phyloP scores from a whole-genome alignment of 1,140 invertebrate species.

The Akabosia matsudoensis region DNA sequence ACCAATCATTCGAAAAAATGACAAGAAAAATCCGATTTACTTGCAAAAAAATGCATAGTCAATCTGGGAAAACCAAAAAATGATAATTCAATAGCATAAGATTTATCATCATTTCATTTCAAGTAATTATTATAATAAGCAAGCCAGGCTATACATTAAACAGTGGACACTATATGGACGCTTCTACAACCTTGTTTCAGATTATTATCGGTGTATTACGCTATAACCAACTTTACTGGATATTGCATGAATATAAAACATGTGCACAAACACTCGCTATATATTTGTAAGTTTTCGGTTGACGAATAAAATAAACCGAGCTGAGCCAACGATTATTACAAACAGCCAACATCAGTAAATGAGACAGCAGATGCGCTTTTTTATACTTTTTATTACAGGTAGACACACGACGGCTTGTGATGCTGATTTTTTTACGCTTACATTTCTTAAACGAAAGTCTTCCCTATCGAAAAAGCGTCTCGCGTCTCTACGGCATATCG shows the following conservation, averaged over 20 bases:
- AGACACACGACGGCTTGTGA: constrained; percentile 1
- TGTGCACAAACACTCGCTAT: too few species aligned
- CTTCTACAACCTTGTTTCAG: too few species aligned
- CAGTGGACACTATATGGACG: too few species aligned
- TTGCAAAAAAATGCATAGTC: too few species aligned
- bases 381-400: not conserved
- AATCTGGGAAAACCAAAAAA: not conserved
- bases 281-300: not conserved
- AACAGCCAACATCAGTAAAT: not conserved
- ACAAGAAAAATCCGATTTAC: too few species aligned
- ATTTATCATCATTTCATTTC: not conserved
- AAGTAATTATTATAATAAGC: not conserved
- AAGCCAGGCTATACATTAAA: too few species aligned
- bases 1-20: too few species aligned
- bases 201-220: too few species aligned
- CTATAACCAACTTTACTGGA: too few species aligned
- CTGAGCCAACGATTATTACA: not conserved
- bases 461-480: not conserved
- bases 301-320: not conserved
- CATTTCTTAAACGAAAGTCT: not conserved
- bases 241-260: too few species aligned
- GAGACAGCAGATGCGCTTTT: constrained; percentile 10
- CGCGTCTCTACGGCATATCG: not conserved
- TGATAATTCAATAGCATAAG: not conserved
- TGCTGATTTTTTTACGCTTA: constrained; percentile 9